Evolutionary conservation across 2,888 invertebrate species (phyloP), one percentile per base, ranked within the genome.

Genomic region (Dilophus febrilis): DNA sequence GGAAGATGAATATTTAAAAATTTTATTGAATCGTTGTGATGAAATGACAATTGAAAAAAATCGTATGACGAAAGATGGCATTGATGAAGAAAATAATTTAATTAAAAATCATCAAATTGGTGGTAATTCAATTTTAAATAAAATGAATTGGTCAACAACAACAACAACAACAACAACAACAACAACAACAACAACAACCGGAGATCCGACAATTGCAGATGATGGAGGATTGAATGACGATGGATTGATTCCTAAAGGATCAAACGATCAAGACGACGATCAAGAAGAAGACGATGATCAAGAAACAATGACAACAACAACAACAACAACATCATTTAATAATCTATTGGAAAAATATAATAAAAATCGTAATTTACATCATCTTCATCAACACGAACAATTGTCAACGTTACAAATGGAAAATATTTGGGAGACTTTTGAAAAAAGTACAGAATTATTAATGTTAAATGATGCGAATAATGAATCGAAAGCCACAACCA

Each of bases 111-210:
- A 27, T 18, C 22, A 39, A 18, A 29, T 11, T 26, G 31, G n/a
- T 4, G 78, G 77, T 1, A 79, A 79, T 58, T 77, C 75, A n/a
- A 54, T 79, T 31, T 64, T 66, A 54, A 69, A 70, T 28, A 70
- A 71, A 54, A 67, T 72, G 3, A 76, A 77, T 50, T 78, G 77
- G 62, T 73, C 74, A 37, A 74, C 74, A 10, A 71, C 64, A 46
- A 59, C 51, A 43, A 68, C 66, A 51, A 71, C 71, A 52, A 65
- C 66, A 16, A 59, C 44, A 18, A 18, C 30, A 1, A 43, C 13
- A 35, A 33, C 19, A 16, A 35, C 7, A 37, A 14, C n/a, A 14
- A 18, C 16, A 32, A 8, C 14, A 5, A 22, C n/a, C n/a, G n/a
- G n/a, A n/a, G n/a, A n/a, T n/a, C n/a, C n/a, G n/a, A n/a, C n/a